Evolutionary conservation across 2,113 vertebrate species (phyloP), one percentile per base, ranked within the genome.

Genomic region (Polyodon spathula): DNA sequence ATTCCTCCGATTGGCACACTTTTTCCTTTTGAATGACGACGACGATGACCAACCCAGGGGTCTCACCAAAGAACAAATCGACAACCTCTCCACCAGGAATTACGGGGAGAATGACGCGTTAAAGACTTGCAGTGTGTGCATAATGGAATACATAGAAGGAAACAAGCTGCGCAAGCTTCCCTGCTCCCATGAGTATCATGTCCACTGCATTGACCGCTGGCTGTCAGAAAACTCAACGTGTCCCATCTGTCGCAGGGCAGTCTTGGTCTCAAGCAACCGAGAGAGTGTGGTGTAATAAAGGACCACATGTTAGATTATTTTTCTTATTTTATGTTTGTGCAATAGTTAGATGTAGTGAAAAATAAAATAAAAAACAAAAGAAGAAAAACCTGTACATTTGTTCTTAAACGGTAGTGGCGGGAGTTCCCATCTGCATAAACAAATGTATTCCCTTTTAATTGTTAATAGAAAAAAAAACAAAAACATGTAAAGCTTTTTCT

Each of bases 181-280:
- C 65, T 98, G 96, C 65, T 97, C 94, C 4, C 96, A 98, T 0
- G 96, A 98, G 64, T 98, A 98, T 71, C 96, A 98, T 0, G 93
- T 98, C 64, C 96, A 98, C 83, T 98, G 93, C 86, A 98, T 98
- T 4, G 92, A 97, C 67, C 95, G 93, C 81, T 98, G 96, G 96
- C 84, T 98, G 6, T 98, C 96, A 0, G 96, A 98, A 74, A 97
- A 98, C 87, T 98, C 95, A 53, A 98, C 96, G 16, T 98, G 94
- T 77, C 96, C 95, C 54, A 98, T 98, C 71, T 98, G 94, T 72
- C 95, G 94, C 74, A 84, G 94, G 70, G 93, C 94, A 12, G 95
- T 98, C 59, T 75, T 98, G 65, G 89, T 92, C 54, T 90, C 93
- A 7, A 86, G 90, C 48, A 95, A 92, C 82, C 86, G 96, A 38